phyloP scores from a whole-genome alignment of 2,113 vertebrate genomes.

The Asarcornis scutulata region DNA sequence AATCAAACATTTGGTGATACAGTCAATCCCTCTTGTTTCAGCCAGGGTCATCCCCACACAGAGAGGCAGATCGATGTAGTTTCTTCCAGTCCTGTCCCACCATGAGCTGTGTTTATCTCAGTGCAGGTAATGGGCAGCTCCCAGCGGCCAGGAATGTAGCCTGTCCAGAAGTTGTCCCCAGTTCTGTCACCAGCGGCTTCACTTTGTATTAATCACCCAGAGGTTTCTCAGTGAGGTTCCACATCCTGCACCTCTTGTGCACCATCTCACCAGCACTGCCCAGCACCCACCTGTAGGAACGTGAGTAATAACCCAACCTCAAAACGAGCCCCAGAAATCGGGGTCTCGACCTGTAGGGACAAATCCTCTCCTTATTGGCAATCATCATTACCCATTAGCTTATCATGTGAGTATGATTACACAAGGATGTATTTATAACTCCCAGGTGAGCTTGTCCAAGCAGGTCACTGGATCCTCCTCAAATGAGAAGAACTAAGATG shows the following conservation, averaged over 20 bases:
- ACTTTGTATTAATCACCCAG: background rate
- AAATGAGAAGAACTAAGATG: background rate
- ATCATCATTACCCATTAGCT: background rate
- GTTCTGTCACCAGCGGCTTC: background rate
- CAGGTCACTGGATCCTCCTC: constrained; percentile 50
- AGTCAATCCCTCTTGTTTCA: background rate
- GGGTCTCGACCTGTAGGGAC: constrained; percentile 17
- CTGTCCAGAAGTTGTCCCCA: background rate
- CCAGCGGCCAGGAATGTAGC: background rate
- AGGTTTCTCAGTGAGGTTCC: background rate
- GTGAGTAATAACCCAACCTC: background rate
- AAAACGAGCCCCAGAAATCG: background rate
- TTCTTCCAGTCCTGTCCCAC: background rate
- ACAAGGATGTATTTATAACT: constrained; percentile 25
- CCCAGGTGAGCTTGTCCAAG: constrained; percentile 53
- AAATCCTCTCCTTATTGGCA: constrained; percentile 23
- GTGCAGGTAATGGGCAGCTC: background rate
- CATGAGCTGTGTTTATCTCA: background rate
- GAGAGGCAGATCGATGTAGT: background rate
- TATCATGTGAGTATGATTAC: background rate
- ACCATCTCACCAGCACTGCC: background rate
- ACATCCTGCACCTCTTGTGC: background rate
- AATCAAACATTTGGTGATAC: background rate
- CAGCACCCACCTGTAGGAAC: background rate
- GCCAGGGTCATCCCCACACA: background rate